A percentile compares a stretch with the other conserved stretches of the same genome.
Conservation (phyloP, 2,797 vertebrate genomes). For the Catharus ustulatus region DNA sequence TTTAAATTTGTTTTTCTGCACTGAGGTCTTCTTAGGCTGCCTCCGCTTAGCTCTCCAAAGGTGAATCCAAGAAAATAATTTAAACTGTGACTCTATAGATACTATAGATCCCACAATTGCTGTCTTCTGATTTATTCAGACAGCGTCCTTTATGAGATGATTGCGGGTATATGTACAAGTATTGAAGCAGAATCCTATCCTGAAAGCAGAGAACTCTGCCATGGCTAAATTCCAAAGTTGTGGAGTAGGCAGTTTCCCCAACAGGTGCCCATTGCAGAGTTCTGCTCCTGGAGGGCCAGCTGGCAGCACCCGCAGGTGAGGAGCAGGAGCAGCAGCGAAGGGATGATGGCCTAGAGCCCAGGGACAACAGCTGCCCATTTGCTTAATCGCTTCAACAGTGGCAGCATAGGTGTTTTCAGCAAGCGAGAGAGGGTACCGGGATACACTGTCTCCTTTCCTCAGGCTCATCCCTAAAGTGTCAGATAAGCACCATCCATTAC, state of each 20-base stretch:
- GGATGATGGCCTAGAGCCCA: background rate
- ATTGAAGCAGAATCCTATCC: background rate
- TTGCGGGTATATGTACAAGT: background rate
- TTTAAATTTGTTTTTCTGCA: background rate
- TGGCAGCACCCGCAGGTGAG: background rate
- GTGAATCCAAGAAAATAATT: slow-evolving; percentile 44
- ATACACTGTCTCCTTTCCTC: background rate
- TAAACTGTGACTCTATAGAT: background rate
- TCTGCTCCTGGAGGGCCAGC: background rate
- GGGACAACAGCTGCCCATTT: background rate
- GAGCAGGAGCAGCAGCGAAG: background rate
- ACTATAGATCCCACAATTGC: background rate
- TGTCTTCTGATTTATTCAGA: background rate
- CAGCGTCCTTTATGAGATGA: background rate
- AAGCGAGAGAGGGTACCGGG: background rate
- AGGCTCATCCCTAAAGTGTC: background rate
- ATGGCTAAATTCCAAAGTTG: background rate
- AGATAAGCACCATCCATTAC: background rate
- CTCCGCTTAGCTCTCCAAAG: background rate
- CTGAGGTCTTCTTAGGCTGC: background rate
- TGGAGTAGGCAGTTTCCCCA: background rate
- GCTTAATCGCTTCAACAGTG: background rate
- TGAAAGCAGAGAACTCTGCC: background rate
- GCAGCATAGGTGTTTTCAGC: background rate
- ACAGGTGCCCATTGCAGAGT: fast-evolving